Evolutionary conservation across 2,113 vertebrate species (phyloP), one percentile per base, ranked within the genome.

Genomic region (Sciurus niger): DNA sequence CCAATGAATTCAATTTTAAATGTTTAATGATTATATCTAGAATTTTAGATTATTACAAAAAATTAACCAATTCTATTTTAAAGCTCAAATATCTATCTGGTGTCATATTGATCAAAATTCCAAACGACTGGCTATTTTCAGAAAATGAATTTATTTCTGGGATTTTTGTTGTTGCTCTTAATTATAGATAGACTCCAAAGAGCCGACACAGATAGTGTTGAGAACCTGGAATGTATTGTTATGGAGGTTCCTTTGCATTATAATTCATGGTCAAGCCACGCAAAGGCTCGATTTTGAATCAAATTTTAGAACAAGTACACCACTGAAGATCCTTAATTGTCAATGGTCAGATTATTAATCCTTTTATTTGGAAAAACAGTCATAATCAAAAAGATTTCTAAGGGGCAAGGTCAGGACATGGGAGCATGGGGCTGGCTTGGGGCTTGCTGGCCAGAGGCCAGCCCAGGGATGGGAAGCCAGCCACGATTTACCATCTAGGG

Each of bases 61-160:
- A 80, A 46, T 40, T 63, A 78, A 79, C 78, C 51, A 73, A 86
- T 60, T 82, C 70, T 34, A 73, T 53, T 78, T 87, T 92, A 88
- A 94, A 90, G 25, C 32, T 78, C 70, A 63, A 60, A 7, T 48
- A 85, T 82, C 16, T 88, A 87, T 51, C 72, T 94, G 30, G 28
- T 91, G 48, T 51, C 28, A 85, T 34, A 70, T 1, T 68, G 58
- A 83, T 32, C 91, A 90, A 84, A 68, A 63, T 28, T n/a, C 34
- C 40, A 58, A 22, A 60, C 67, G 53, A 89, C 0, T 32, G 22
- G 32, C n/a, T 84, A 82, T 37, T 89, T 84, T 65, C 28, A 83
- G 40, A 16, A 91, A 96, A 14, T 72, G 17, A 72, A 34, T 53
- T 3, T 9, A 73, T 92, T 94, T 87, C 77, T 8, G 13, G n/a